Evolutionary conservation across 2,113 vertebrate genomes (phyloP).

Genomic region (Perca schrenkii): DNA sequence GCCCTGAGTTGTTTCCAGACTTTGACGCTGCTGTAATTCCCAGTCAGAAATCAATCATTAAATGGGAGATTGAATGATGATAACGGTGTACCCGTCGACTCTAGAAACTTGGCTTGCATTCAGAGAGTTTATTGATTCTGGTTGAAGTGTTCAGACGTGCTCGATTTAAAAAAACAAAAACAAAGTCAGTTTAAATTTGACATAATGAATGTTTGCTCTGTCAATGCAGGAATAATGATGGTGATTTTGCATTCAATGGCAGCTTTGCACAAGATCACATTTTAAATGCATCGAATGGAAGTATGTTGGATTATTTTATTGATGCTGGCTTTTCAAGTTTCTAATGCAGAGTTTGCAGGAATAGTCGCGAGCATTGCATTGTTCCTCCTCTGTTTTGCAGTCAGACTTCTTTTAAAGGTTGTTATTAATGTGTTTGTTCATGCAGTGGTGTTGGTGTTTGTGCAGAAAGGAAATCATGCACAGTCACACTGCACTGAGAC

Average conservation of each 20-base stretch:
- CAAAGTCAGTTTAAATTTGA: not conserved
- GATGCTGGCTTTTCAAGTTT: conserved; percentile 11
- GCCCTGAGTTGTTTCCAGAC: conserved; percentile 3
- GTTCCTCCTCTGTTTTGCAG: not conserved
- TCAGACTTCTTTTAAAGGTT: not conserved
- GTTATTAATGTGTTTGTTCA: conserved; percentile 34
- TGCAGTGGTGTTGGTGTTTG: conserved; percentile 5
- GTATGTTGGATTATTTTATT: not conserved
- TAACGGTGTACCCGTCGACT: conserved; percentile 7
- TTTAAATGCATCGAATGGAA: conserved; percentile 4
- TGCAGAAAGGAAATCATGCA: conserved; percentile 38
- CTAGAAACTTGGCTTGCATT: conserved; percentile 1
- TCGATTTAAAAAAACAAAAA: not conserved
- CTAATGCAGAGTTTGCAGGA: conserved; percentile 46
- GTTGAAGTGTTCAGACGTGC: not conserved
- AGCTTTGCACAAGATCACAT: conserved; percentile 26
- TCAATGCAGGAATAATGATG: not conserved
- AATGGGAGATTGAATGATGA: conserved; percentile 6
- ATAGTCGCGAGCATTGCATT: not conserved
- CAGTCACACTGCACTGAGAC: conserved; percentile 1
- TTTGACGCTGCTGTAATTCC: conserved; percentile 41
- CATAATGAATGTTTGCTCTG: not conserved
- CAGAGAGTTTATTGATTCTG: conserved; percentile 11
- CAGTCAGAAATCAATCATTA: conserved; percentile 48
- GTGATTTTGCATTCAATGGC: not conserved